A percentile compares a stretch with the other conserved stretches of the same genome.
phyloP scores from a whole-genome alignment of 2,113 vertebrate species.

The Egretta garzetta region DNA sequence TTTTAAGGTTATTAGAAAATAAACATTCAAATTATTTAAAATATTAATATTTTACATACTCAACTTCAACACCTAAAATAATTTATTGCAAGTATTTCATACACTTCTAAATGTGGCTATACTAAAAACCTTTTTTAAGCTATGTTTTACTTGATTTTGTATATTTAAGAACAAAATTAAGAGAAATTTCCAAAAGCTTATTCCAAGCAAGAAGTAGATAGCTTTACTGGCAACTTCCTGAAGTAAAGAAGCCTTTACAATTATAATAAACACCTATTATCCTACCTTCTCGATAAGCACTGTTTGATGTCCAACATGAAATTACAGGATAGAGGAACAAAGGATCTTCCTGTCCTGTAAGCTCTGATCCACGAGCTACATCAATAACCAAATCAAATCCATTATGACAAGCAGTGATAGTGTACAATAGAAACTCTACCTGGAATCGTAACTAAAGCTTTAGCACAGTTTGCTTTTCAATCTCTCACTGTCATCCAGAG shows the following conservation, averaged over 20 bases:
- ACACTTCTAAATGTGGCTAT: neutral
- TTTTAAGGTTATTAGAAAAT: neutral
- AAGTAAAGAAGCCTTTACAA: neutral
- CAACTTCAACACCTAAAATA: neutral
- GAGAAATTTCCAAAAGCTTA: neutral
- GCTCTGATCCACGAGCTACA: constrained; percentile 47
- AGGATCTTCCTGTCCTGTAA: constrained; percentile 79
- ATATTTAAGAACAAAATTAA: neutral
- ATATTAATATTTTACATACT: neutral
- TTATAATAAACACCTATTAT: neutral
- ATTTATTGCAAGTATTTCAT: neutral
- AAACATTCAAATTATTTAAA: neutral
- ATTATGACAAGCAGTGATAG: neutral
- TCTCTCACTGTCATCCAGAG: neutral
- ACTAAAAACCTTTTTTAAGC: neutral
- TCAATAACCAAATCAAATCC: constrained; percentile 22
- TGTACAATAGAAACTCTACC: neutral
- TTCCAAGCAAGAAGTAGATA: neutral
- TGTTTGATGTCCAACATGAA: constrained; percentile 74
- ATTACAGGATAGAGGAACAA: constrained; percentile 81
- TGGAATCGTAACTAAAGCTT: neutral
- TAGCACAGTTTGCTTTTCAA: neutral
- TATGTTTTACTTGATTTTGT: neutral
- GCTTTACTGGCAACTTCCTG: neutral
- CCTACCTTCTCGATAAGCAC: constrained; percentile 81